Conservation (phyloP, 2,797 vertebrate genomes). For the Gouania willdenowi region DNA sequence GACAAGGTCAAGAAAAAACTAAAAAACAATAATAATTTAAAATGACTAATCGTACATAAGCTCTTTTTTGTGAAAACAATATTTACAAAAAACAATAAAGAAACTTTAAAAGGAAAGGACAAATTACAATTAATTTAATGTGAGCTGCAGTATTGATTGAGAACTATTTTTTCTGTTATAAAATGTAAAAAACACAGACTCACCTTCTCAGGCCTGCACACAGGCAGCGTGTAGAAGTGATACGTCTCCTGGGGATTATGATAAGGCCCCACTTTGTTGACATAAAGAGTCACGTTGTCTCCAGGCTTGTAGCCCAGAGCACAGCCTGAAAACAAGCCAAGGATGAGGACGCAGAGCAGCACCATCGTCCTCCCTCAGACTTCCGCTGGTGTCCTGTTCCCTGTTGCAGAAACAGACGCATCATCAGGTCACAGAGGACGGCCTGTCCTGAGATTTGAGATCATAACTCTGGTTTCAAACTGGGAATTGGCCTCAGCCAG, state of each 20-base stretch:
- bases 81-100: too few relatives aligned
- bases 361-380: slow-evolving; percentile 50
- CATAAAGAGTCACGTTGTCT: slow-evolving; percentile 84
- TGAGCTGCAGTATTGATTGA: too few relatives aligned
- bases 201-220: slow-evolving; percentile 87
- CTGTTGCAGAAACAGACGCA: slow-evolving; percentile 35
- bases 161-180: too few relatives aligned
- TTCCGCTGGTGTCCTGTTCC: slow-evolving; percentile 35
- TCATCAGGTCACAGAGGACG: slow-evolving; percentile 9
- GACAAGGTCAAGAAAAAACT: too few relatives aligned
- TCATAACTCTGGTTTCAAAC: background rate
- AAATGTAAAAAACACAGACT: too few relatives aligned
- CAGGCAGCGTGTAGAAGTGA: slow-evolving; percentile 90
- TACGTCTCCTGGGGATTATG: slow-evolving; percentile 96
- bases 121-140: too few relatives aligned
- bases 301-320: slow-evolving; percentile 77
- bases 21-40: too few relatives aligned
- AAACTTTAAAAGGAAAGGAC: too few relatives aligned
- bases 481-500: background rate
- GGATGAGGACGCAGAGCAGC: slow-evolving; percentile 51
- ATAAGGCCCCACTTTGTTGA: slow-evolving; percentile 95
- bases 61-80: too few relatives aligned
- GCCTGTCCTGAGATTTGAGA: background rate
- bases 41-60: too few relatives aligned
- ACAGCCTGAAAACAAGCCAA: slow-evolving; percentile 63